Evolutionary conservation across 1,140 invertebrate species (phyloP), one percentile per base, ranked within the genome.

Genomic region (Drosophila guanche): DNA sequence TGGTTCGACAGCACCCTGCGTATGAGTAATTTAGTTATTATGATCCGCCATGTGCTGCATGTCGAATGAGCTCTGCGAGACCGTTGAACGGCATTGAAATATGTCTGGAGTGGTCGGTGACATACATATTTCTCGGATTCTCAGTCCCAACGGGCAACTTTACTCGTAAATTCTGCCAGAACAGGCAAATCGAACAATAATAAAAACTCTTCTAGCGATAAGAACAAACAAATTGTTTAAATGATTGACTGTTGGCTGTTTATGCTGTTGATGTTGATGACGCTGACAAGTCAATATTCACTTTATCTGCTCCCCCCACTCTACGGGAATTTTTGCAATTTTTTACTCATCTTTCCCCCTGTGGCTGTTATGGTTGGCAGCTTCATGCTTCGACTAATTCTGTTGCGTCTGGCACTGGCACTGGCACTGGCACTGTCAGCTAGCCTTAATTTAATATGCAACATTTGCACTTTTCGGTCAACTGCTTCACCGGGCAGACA

Each of bases 361-460:
- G 42, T 55, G 61, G 60, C 51, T 45, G 51, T 72, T 61, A 55
- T 76, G 53, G 16, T 73, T 3, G 43, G 40, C 53, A 57, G 66
- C 57, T 73, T 71, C 57, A 80, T 50, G 81, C 73, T 70, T 62
- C 69, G 42, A 69, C 75, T 86, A 77, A 77, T 74, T 66, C 62
- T 41, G 52, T 41, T 75, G 37, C 29, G 40, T 33, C 46, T 12
- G 14, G 27, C n/a, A n/a, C n/a, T n/a, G 27, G 52, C 10, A 41
- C 12, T 40, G 60, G 43, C 45, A 41, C 14, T 12, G 66, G 16
- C 16, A 29, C 60, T 54, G 69, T 60, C 71, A 79, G 61, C 56
- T 61, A 43, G 67, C 83, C 81, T 86, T 85, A 81, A 85, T 85
- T 85, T 85, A 86, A 85, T 86, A 86, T 86, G 81, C 77, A 65